These are phyloP conservation scores for Megathymus violae DNA, from an alignment of 1,140 invertebrate genomes.

Conservation along the genomic window DNA sequence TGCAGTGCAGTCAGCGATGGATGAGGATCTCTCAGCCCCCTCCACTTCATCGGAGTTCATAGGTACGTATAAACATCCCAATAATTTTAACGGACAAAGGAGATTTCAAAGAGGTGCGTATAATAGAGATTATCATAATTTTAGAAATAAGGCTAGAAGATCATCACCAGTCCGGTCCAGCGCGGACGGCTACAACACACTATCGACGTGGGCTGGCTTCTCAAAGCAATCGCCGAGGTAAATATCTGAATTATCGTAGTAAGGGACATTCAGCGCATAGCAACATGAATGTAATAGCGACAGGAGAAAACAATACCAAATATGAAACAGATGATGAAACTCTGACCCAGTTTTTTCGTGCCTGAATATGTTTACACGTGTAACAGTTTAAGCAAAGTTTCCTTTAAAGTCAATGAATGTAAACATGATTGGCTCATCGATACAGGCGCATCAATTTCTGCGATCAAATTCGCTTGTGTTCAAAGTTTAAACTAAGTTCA, in stretches of 20 bases:
- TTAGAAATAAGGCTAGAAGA: neutral
- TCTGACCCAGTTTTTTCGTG: conserved; percentile 20
- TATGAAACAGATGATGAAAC: too few species aligned
- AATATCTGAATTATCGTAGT: neutral
- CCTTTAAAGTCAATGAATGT: neutral
- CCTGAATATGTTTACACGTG: neutral
- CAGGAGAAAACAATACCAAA: neutral
- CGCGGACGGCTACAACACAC: neutral
- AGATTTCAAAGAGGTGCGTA: neutral
- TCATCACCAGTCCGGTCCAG: neutral
- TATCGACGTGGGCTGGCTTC: neutral
- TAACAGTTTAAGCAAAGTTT: conserved; percentile 8
- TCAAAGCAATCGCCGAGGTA: neutral
- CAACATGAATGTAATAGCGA: neutral
- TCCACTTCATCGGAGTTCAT: too few species aligned
- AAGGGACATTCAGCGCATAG: neutral
- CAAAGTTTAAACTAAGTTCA: neutral
- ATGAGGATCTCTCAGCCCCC: neutral
- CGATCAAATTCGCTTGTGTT: neutral
- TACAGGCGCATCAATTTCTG: conserved; percentile 4
- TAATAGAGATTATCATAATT: neutral
- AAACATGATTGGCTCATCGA: conserved; percentile 7
- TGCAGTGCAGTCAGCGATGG: too few species aligned
- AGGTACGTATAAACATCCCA: neutral
- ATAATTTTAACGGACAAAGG: neutral